Conservation (phyloP, 2,797 vertebrate genomes). For the Allobates femoralis region DNA sequence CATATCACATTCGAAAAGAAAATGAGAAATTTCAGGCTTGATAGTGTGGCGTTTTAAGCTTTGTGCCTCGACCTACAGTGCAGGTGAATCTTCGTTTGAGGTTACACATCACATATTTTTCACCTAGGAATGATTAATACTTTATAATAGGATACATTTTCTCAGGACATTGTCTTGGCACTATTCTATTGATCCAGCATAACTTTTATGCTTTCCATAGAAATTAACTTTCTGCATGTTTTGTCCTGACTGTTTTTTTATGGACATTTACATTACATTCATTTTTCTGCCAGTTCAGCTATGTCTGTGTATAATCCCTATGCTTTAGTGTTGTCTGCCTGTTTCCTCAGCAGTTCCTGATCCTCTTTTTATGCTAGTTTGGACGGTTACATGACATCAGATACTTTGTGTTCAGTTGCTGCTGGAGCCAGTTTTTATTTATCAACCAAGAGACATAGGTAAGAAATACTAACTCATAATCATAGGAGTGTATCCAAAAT, state of each 20-base stretch:
- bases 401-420: constrained; percentile 26
- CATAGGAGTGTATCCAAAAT: neutral
- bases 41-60: neutral
- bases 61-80: neutral
- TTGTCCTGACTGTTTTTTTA: constrained; percentile 56
- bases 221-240: constrained; percentile 38
- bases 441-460: neutral
- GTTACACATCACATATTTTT: neutral
- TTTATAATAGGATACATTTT: neutral
- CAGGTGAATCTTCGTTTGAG: neutral
- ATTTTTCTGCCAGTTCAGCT: constrained; percentile 68
- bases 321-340: constrained; percentile 62
- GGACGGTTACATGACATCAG: constrained; percentile 56
- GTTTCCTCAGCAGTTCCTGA: constrained; percentile 63
- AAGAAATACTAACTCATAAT: neutral
- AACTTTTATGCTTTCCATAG: constrained; percentile 12
- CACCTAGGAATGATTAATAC: neutral
- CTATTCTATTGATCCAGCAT: constrained; percentile 14
- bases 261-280: constrained; percentile 36
- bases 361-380: constrained; percentile 58
- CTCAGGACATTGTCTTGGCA: constrained; percentile 15
- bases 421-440: constrained; percentile 43
- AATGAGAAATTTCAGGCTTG: too few species aligned
- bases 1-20: too few species aligned
- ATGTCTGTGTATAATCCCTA: constrained; percentile 57